Conservation (phyloP, 1,140 invertebrate genomes). For the Ladona fulva region DNA sequence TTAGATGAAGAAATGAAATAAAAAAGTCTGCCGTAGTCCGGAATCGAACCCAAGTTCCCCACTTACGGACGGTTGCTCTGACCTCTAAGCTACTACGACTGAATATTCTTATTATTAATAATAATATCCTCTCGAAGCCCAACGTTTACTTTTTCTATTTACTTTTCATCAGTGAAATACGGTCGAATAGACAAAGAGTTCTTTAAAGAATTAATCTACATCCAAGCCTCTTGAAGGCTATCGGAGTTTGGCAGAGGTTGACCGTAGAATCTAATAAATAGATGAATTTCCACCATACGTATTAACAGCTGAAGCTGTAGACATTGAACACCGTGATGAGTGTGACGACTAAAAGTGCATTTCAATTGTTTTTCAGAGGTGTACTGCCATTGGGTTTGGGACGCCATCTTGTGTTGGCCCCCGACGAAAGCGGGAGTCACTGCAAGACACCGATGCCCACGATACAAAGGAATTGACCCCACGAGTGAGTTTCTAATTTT, state of each 20-base stretch:
- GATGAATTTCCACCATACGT: neutral
- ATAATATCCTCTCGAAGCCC: no score
- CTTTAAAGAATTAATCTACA: no score
- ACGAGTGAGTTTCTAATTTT: conserved; percentile 68
- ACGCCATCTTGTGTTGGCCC: conserved; percentile 67
- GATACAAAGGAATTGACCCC: conserved; percentile 55
- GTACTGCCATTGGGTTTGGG: conserved; percentile 61
- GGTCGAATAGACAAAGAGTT: no score
- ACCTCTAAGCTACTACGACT: no score
- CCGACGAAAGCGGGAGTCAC: conserved; percentile 52
- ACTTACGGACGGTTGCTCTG: no score
- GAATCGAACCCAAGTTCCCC: no score
- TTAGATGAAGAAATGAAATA: no score
- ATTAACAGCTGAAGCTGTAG: neutral
- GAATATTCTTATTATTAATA: no score
- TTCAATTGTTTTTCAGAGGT: conserved; percentile 33
- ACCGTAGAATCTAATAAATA: neutral
- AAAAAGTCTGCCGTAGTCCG: no score
- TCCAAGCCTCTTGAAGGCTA: no score
- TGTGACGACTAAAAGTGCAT: neutral
- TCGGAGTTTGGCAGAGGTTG: neutral
- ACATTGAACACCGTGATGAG: neutral
- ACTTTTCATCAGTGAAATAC: no score
- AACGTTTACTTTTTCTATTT: no score
- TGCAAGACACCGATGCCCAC: conserved; percentile 56